phyloP scores from a whole-genome alignment of 2,888 invertebrate genomes.

The Habroteleia sp. region DNA sequence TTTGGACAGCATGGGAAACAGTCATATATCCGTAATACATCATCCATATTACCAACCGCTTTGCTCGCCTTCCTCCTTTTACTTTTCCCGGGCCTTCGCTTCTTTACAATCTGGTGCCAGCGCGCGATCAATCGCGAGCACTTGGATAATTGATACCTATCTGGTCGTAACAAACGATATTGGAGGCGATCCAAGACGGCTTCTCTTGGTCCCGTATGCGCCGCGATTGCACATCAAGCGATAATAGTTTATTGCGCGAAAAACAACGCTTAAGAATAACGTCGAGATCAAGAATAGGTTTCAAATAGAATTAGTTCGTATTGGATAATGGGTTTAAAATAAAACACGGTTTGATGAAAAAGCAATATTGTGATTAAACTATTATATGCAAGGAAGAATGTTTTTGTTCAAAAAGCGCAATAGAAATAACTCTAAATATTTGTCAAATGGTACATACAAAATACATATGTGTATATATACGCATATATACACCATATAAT shows the following conservation, averaged over 20 bases:
- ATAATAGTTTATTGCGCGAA: slow-evolving; percentile 53
- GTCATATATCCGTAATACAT: slow-evolving; percentile 68
- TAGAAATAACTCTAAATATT: too few species aligned
- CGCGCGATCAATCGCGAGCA: slow-evolving; percentile 67
- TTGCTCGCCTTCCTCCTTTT: slow-evolving; percentile 53
- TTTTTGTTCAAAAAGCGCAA: too few species aligned
- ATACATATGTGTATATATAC: too few species aligned
- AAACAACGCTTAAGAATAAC: slow-evolving; percentile 30
- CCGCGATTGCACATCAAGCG: slow-evolving; percentile 34
- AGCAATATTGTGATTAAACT: too few species aligned
- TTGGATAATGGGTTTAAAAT: too few species aligned
- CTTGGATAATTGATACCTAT: slow-evolving; percentile 69
- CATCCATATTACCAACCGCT: slow-evolving; percentile 56
- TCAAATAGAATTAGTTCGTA: slow-evolving; percentile 11
- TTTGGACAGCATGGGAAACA: slow-evolving; percentile 73
- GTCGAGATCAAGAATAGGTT: slow-evolving; percentile 7
- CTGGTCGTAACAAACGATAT: slow-evolving; percentile 68
- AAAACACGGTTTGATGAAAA: too few species aligned
- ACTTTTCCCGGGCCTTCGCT: slow-evolving; percentile 45
- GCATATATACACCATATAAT: too few species aligned
- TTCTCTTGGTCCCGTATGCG: slow-evolving; percentile 31
- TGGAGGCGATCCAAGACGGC: slow-evolving; percentile 42
- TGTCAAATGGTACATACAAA: too few species aligned
- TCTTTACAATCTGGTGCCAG: slow-evolving; percentile 61
- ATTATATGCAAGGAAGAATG: too few species aligned